Conservation (phyloP, 2,113 vertebrate genomes). For the Siniperca knerii region DNA sequence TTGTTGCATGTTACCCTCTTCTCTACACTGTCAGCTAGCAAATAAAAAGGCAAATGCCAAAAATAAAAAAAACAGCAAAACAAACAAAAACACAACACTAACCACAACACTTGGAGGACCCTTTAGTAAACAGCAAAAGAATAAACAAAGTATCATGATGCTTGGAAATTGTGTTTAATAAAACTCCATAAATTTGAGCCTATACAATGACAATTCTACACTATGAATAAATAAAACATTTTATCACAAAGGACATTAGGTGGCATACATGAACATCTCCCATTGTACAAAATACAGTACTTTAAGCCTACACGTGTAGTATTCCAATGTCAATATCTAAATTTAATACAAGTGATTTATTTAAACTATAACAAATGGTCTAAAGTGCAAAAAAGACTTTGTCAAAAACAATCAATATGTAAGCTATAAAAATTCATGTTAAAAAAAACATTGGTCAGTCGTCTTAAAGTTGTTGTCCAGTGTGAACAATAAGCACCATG, state of each 20-base stretch:
- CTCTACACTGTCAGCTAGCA: background rate
- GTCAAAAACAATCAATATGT: slow-evolving; percentile 57
- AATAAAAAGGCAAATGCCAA: background rate
- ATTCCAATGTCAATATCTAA: slow-evolving; percentile 65
- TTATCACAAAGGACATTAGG: slow-evolving; percentile 70
- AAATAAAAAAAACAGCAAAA: background rate
- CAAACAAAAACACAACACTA: background rate
- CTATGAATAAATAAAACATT: slow-evolving; percentile 81
- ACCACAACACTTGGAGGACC: background rate
- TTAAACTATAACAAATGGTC: slow-evolving; percentile 75
- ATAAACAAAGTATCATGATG: slow-evolving; percentile 1
- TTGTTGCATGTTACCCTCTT: background rate
- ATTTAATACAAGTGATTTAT: slow-evolving; percentile 71
- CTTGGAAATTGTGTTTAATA: slow-evolving; percentile 74
- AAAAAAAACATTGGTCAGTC: slow-evolving; percentile 69
- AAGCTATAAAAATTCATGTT: slow-evolving; percentile 62
- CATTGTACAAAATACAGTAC: slow-evolving; percentile 82
- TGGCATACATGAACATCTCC: slow-evolving; percentile 65
- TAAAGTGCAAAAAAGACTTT: slow-evolving; percentile 82
- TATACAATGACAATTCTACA: slow-evolving; percentile 69
- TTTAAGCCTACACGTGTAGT: slow-evolving; percentile 70
- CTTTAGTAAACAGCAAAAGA: slow-evolving; percentile 1
- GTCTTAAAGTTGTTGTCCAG: slow-evolving; percentile 67
- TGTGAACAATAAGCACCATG: slow-evolving; percentile 46
- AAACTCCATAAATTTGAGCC: slow-evolving; percentile 70